A percentile compares a stretch with the other conserved stretches of the same genome.
phyloP scores from a whole-genome alignment of 2,113 vertebrate genomes.

The Pelvicachromis taeniatus region DNA sequence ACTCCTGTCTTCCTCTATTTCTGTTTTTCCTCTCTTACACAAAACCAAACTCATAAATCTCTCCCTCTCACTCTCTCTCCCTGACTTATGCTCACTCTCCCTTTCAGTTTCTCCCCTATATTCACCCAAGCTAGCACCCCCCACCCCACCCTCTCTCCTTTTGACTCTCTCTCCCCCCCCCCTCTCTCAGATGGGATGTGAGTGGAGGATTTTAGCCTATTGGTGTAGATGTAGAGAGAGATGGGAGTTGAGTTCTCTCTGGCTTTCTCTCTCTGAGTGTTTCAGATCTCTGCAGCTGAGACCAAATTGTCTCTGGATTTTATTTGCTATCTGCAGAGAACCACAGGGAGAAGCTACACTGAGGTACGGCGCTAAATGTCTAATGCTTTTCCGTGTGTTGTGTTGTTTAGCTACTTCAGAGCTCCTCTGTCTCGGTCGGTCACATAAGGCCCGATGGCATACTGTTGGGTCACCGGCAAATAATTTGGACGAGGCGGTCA shows the following conservation, averaged over 20 bases:
- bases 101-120: conserved; percentile 20
- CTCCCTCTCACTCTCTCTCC: neutral
- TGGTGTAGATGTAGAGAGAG: conserved; percentile 40
- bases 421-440: neutral
- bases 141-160: neutral
- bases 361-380: conserved; percentile 51
- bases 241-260: conserved; percentile 21
- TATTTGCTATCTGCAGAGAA: conserved; percentile 11
- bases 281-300: conserved; percentile 37
- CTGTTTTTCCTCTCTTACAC: neutral
- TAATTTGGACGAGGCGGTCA: neutral
- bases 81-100: conserved; percentile 12
- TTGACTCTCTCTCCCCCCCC: neutral
- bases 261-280: neutral
- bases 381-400: neutral
- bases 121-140: conserved; percentile 41
- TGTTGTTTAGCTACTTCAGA: neutral
- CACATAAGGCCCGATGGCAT: neutral
- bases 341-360: neutral
- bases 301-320: conserved; percentile 31
- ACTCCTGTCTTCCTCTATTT: conserved; percentile 15
- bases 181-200: conserved; percentile 54
- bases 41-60: conserved; percentile 16
- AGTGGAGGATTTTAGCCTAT: conserved; percentile 61
- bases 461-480: neutral